A percentile compares a stretch with the other conserved stretches of the same genome.
phyloP scores from a whole-genome alignment of 2,888 invertebrate species.

The Napeogenes sylphis region DNA sequence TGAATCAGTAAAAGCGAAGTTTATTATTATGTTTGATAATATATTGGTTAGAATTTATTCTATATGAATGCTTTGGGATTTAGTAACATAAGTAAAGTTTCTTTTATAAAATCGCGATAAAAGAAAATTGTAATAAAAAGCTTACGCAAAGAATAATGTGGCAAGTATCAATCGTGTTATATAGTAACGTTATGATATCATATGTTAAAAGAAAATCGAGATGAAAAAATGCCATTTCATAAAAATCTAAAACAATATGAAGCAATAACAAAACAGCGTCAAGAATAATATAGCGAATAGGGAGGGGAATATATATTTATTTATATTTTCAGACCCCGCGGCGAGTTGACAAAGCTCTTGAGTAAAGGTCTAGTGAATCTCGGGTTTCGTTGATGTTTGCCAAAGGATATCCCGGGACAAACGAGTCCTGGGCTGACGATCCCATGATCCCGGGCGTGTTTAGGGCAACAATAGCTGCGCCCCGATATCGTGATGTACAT shows the following conservation, averaged over 20 bases:
- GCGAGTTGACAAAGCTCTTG: slow-evolving; percentile 64
- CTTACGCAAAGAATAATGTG: background rate
- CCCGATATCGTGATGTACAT: slow-evolving; percentile 69
- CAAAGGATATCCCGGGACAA: slow-evolving; percentile 73
- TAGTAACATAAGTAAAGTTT: no score
- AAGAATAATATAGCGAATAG: slow-evolving; percentile 37
- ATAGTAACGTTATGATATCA: background rate
- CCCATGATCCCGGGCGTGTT: slow-evolving; percentile 65
- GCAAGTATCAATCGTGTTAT: background rate
- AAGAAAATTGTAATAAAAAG: background rate
- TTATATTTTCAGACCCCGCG: slow-evolving; percentile 60
- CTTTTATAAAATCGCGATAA: background rate
- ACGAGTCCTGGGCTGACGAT: slow-evolving; percentile 62
- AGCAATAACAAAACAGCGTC: slow-evolving; percentile 42
- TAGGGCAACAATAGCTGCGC: slow-evolving; percentile 68
- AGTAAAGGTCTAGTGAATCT: slow-evolving; percentile 72
- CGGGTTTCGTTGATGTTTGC: slow-evolving; percentile 71
- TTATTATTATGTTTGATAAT: background rate
- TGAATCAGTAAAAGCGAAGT: slow-evolving; percentile 2
- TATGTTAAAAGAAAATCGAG: slow-evolving; percentile 17
- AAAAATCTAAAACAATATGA: slow-evolving; percentile 43
- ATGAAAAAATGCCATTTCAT: slow-evolving; percentile 23
- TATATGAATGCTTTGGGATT: no score
- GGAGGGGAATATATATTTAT: slow-evolving; percentile 47
- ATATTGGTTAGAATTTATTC: background rate